Evolutionary conservation across 1,140 invertebrate species (phyloP), one percentile per base, ranked within the genome.

Genomic region (Zaprionus lachaisei): DNA sequence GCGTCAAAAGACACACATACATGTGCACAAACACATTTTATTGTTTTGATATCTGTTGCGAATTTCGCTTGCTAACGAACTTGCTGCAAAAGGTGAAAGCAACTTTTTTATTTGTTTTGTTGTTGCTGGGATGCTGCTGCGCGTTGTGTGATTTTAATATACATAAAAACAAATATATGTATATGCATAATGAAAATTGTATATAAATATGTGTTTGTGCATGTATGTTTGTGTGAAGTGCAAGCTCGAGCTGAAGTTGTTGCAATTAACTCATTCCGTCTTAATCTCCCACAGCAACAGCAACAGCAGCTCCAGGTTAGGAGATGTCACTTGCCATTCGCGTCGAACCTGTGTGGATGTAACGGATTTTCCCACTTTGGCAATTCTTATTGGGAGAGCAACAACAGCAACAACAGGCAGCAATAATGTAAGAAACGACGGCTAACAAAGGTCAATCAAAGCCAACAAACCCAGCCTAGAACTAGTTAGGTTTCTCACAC

Each of bases 401-500:
- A 66, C 44, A 67, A 28, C 69, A 72, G 37, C 51, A 79, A 74
- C 67, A 78, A 74, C 64, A 66, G 67, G 63, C 72, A 37, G 76
- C 70, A 87, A 87, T 83, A 83, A 87, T 87, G 84, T 87, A 83
- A 89, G 72, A 74, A 57, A 62, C 72, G 55, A 44, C 51, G 77
- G 63, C 76, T 54, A 64, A 79, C 84, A 77, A 73, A 83, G 83
- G 83, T 90, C 67, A 84, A 85, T 78, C 71, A 66, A 74, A 79
- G 70, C 66, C 63, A 57, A 54, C 71, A 76, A 74, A 80, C 84
- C 63, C 82, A 85, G 75, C 82, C 85, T 85, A 81, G 72, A 78
- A 90, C 81, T 89, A 89, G 85, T 83, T 81, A 84, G 84, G 84
- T 79, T 83, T 79, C 72, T n/a, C n/a, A n/a, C n/a, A n/a, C n/a